Evolutionary conservation across 2,113 vertebrate genomes (phyloP).

Genomic region (Ophiodon elongatus): DNA sequence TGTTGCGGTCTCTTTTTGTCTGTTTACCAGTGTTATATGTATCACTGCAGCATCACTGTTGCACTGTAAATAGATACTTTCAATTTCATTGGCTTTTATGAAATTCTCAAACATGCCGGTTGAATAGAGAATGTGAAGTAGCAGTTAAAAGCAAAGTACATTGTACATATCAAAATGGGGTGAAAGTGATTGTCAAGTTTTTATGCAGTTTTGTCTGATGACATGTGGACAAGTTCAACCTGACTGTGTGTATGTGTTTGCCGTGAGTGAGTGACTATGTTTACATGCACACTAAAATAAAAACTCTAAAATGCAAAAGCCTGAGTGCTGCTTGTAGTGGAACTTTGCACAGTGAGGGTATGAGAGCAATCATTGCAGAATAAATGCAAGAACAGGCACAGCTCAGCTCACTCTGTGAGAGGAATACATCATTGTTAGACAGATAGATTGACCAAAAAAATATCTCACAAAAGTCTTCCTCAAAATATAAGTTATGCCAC

Average conservation of each 20-base stretch:
- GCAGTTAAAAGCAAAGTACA: not conserved
- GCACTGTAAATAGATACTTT: not conserved
- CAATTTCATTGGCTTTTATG: not conserved
- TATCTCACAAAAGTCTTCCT: conserved; percentile 32
- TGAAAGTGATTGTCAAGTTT: not conserved
- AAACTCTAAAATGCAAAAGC: not conserved
- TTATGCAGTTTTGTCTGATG: not conserved
- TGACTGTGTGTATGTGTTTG: not conserved
- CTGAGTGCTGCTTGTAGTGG: not conserved
- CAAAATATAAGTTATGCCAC: conserved; percentile 29
- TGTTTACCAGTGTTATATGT: not conserved
- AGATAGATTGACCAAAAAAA: conserved; percentile 54
- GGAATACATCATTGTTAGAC: conserved; percentile 50
- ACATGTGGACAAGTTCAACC: not conserved
- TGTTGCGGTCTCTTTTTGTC: not conserved
- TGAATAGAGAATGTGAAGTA: not conserved
- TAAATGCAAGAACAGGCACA: conserved; percentile 12
- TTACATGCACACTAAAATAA: too few relatives aligned
- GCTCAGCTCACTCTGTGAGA: conserved; percentile 37
- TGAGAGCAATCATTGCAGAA: conserved; percentile 1
- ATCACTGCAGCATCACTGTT: not conserved
- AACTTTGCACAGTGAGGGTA: conserved; percentile 10
- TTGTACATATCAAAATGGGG: not conserved
- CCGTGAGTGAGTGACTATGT: not conserved
- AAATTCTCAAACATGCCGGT: not conserved